A percentile compares a stretch with the other conserved stretches of the same genome.
Evolutionary conservation across 2,797 vertebrate genomes (phyloP).

Genomic region (Leptatherina wallacei): DNA sequence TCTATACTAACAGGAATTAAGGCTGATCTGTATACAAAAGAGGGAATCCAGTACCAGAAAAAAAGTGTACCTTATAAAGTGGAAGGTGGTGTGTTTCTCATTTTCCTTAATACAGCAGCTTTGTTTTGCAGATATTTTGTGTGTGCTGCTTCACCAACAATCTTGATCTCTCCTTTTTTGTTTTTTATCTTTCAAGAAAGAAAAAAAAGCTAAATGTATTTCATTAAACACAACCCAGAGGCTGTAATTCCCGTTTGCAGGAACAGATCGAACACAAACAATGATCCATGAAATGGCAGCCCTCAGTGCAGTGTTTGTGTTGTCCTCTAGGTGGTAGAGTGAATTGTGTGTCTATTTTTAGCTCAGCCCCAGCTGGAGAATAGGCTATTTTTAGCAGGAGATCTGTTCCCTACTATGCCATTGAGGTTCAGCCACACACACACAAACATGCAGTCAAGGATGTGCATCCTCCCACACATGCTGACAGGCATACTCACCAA

Average conservation of each 20-base stretch:
- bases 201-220: background rate
- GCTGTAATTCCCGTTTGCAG: background rate
- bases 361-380: slow-evolving; percentile 41
- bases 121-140: no score
- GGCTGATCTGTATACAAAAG: no score
- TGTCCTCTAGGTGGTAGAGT: slow-evolving; percentile 29
- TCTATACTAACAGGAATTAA: no score
- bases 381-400: slow-evolving; percentile 63
- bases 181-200: background rate
- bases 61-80: no score
- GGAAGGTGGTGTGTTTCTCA: no score
- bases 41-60: no score
- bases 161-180: background rate
- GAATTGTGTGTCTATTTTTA: slow-evolving; percentile 62
- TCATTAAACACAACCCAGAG: background rate
- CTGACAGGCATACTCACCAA: background rate
- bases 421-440: slow-evolving; percentile 16
- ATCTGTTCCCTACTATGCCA: slow-evolving; percentile 46
- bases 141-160: no score
- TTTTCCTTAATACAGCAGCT: no score
- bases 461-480: slow-evolving; percentile 15
- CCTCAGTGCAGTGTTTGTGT: slow-evolving; percentile 13
- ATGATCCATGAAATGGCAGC: background rate
- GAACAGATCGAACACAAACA: background rate
- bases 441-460: background rate